Evolutionary conservation across 1,140 invertebrate species (phyloP).

Genomic region (Gonioctena quinquepunctata): DNA sequence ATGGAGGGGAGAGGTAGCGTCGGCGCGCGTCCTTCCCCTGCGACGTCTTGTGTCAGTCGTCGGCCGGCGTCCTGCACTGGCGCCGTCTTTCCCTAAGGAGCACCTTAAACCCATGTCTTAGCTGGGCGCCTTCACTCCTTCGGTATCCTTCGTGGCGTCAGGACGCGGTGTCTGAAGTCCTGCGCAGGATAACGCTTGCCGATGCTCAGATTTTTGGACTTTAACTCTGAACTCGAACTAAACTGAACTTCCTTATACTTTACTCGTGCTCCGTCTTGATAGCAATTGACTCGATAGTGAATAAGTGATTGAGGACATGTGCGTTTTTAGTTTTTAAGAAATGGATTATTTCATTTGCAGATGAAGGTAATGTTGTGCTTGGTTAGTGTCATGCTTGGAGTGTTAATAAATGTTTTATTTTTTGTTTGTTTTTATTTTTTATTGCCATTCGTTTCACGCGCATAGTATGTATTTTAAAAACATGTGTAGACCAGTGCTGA

Average conservation of each 20-base stretch:
- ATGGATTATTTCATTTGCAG: background rate
- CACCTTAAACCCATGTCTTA: conserved; percentile 55
- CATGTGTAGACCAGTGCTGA: too few species aligned
- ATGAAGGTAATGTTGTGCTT: conserved; percentile 7
- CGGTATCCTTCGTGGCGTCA: conserved; percentile 52
- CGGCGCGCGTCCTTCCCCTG: conserved; percentile 48
- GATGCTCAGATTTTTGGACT: background rate
- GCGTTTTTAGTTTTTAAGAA: background rate
- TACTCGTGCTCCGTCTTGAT: background rate
- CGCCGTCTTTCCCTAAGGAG: conserved; percentile 51
- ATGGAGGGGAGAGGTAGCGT: conserved; percentile 37
- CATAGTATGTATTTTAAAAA: too few species aligned
- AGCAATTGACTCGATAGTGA: background rate
- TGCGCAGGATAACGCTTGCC: conserved; percentile 29
- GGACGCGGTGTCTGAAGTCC: conserved; percentile 44
- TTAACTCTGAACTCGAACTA: background rate
- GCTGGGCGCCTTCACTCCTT: conserved; percentile 50
- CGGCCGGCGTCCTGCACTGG: conserved; percentile 49
- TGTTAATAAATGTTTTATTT: background rate
- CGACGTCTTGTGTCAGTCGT: conserved; percentile 55
- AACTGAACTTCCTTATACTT: too few species aligned
- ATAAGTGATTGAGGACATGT: conserved; percentile 8
- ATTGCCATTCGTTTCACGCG: background rate
- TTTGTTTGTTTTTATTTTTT: background rate
- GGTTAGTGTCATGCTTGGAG: background rate